These are phyloP conservation scores for Meriones unguiculatus DNA, from an alignment of 2,113 vertebrate genomes.

Conservation along the genomic window DNA sequence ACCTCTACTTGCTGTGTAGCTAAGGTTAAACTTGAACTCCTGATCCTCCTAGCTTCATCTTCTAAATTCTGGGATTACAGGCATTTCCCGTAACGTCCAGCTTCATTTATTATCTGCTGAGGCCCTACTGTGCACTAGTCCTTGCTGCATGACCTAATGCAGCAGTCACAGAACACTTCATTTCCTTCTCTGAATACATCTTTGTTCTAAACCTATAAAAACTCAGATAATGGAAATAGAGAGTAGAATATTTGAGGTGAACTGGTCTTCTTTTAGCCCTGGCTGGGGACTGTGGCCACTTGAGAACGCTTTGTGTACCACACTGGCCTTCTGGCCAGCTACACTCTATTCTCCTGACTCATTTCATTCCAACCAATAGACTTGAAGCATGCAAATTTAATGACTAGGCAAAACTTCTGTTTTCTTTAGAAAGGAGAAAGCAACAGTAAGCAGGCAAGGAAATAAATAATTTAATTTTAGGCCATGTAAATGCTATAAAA, in stretches of 20 bases:
- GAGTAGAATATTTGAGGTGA: not conserved
- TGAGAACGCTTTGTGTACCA: slow-evolving; percentile 53
- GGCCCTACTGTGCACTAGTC: slow-evolving; percentile 32
- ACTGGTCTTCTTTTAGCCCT: slow-evolving; percentile 31
- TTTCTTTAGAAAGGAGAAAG: slow-evolving; percentile 45
- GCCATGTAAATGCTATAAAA: slow-evolving; percentile 58
- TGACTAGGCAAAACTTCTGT: slow-evolving; percentile 67
- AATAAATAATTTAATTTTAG: slow-evolving; percentile 61
- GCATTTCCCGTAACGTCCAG: not conserved
- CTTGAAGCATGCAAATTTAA: slow-evolving; percentile 74
- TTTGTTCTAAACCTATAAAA: not conserved
- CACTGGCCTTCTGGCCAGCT: slow-evolving; percentile 59
- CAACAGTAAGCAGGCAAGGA: slow-evolving; percentile 54
- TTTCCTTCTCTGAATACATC: not conserved
- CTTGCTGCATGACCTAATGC: not conserved
- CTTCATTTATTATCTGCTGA: not conserved
- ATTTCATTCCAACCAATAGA: slow-evolving; percentile 74
- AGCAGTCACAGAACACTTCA: not conserved
- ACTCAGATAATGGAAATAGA: too few species aligned
- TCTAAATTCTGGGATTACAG: not conserved
- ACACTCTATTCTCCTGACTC: slow-evolving; percentile 66
- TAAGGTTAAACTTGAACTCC: not conserved
- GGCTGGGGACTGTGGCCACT: slow-evolving; percentile 42
- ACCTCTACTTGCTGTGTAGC: not conserved
- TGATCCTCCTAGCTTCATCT: not conserved